phyloP scores from a whole-genome alignment of 2,797 vertebrate genomes.

The Peromyscus nudipes region DNA sequence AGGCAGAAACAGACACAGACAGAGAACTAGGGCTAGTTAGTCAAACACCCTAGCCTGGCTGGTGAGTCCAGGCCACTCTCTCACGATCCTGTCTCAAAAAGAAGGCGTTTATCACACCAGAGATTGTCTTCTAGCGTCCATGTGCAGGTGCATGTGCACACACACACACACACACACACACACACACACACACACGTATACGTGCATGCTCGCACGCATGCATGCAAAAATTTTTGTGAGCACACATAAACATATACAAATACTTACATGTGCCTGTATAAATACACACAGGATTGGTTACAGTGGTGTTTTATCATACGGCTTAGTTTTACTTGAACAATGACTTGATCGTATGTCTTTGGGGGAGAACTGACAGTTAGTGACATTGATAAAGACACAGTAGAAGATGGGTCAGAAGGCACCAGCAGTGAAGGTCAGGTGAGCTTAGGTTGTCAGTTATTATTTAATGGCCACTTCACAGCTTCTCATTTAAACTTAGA shows the following conservation, averaged over 20 bases:
- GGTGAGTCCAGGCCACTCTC: not conserved
- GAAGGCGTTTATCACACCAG: not conserved
- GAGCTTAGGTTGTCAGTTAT: not conserved
- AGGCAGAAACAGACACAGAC: not conserved
- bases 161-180: not conserved
- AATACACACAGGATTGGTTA: not conserved
- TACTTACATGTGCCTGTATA: too few relatives aligned
- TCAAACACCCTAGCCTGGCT: not conserved
- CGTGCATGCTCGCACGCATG: not conserved
- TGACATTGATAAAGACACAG: not conserved
- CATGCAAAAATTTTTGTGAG: not conserved
- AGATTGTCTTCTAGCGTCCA: not conserved
- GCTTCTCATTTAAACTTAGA: constrained; percentile 10
- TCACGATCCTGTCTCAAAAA: not conserved
- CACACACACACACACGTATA: not conserved
- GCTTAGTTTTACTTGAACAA: constrained; percentile 13
- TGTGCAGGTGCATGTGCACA: not conserved
- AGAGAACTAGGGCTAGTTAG: too few relatives aligned
- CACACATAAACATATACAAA: not conserved
- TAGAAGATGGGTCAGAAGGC: not conserved
- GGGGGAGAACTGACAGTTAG: not conserved
- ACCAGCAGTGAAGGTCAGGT: not conserved
- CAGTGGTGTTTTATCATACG: not conserved
- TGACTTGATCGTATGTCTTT: not conserved
- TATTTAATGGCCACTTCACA: not conserved